Evolutionary conservation across 2,888 invertebrate species (phyloP).

Genomic region (Hypomecis atomaria): DNA sequence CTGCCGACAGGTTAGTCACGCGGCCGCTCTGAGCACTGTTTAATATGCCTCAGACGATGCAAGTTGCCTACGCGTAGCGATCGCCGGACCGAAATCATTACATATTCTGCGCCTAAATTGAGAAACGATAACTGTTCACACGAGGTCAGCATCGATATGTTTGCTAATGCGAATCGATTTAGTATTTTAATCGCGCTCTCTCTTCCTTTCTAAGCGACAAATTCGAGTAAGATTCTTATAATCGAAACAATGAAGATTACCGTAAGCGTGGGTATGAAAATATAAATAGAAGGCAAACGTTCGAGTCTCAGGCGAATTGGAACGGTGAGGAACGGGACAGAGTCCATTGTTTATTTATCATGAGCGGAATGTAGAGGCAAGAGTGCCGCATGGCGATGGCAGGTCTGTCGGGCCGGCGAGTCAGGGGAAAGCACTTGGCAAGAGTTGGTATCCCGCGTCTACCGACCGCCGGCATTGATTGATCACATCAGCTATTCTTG

Average conservation of each 20-base stretch:
- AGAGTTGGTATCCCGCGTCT: constrained; percentile 50
- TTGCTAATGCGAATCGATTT: constrained; percentile 64
- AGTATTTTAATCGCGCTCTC: constrained; percentile 37
- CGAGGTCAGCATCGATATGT: constrained; percentile 71
- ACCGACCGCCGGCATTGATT: constrained; percentile 67
- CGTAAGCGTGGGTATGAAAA: constrained; percentile 6
- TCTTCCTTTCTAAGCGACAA: constrained; percentile 36
- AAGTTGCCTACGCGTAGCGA: constrained; percentile 69
- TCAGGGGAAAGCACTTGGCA: constrained; percentile 63
- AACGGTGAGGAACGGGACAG: constrained; percentile 39
- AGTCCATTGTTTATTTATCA: constrained; percentile 43
- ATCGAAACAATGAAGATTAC: constrained; percentile 29
- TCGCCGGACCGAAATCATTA: constrained; percentile 58
- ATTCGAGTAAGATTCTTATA: constrained; percentile 30
- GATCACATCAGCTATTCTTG: constrained; percentile 61
- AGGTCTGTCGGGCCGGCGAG: constrained; percentile 42
- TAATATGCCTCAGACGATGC: constrained; percentile 68
- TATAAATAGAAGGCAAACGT: constrained; percentile 24
- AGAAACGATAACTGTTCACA: constrained; percentile 77
- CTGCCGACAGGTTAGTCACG: constrained; percentile 77
- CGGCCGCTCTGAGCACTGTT: constrained; percentile 67
- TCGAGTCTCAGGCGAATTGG: constrained; percentile 38
- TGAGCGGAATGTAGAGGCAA: constrained; percentile 49
- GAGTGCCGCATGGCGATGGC: constrained; percentile 27
- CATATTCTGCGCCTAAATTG: constrained; percentile 57